Percentiles rank a stretch among this genome's conserved stretches.
These are phyloP conservation scores for Emydocephalus ijimae DNA, from an alignment of 2,113 vertebrate genomes.

Conservation along the genomic window DNA sequence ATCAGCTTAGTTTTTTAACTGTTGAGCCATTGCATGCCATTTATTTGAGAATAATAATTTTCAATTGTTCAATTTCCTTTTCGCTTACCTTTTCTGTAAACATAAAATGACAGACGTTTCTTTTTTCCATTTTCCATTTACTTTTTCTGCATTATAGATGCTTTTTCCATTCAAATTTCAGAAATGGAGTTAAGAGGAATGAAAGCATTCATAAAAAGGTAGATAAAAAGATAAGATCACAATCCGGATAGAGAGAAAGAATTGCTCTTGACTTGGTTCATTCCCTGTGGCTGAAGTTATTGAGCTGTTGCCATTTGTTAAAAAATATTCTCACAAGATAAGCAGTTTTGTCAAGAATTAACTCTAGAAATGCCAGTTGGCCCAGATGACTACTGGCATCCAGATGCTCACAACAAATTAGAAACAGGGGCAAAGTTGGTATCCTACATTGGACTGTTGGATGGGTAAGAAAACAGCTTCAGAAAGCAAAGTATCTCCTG, in stretches of 20 bases:
- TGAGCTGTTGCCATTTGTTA: neutral
- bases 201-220: neutral
- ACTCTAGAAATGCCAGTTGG: neutral
- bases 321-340: neutral
- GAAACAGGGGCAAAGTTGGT: neutral
- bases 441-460: neutral
- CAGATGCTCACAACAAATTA: constrained; percentile 1
- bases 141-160: neutral
- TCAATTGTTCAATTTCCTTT: neutral
- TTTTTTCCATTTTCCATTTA: neutral
- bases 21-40: neutral
- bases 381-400: neutral
- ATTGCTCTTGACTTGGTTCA: neutral
- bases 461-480: neutral
- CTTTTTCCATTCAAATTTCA: neutral
- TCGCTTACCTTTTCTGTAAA: neutral
- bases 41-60: neutral
- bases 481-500: neutral
- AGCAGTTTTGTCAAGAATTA: neutral
- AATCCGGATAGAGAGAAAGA: neutral
- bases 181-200: neutral
- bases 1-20: neutral
- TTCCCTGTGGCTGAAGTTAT: neutral
- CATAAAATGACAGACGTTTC: neutral
- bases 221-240: neutral